Evolutionary conservation across 2,797 vertebrate species (phyloP), one percentile per base, ranked within the genome.

Genomic region (Gambelia wislizenii): DNA sequence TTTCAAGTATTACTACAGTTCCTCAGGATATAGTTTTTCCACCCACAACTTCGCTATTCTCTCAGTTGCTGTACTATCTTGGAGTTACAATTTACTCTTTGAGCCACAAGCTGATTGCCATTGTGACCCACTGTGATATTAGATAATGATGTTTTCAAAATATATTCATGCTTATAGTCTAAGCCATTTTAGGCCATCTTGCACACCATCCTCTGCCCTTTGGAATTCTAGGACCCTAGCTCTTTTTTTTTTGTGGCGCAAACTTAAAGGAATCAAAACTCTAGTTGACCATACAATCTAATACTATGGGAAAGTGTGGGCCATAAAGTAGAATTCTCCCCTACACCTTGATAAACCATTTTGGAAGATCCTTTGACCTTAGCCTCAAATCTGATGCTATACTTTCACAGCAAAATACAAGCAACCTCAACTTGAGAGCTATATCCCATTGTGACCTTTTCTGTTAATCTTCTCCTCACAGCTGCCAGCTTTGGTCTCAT

Each of bases 401-500:
- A 86, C 70, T 76, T 86, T 82, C 36, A 36, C 70, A 75, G 30
- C 36, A 27, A 86, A 77, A 80, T 6, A 82, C 44, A 67, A 81
- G 69, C 77, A 85, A 30, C 83, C 25, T 42, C 77, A 76, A 54
- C 69, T 82, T 76, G 72, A 56, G 59, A 76, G 86, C 84, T 76
- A 54, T 81, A 81, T 89, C 61, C 84, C 79, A 47, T 39, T 27
- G 25, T 83, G 78, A 89, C 89, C 89, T 82, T 69, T 78, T 79
- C 61, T 72, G 52, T 81, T 89, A 89, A 89, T 89, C 89, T 89
- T 84, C 75, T 89, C 59, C 22, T 69, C 89, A 91, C 87, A 88
- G 42, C 83, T 95, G 92, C 92, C 85, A 87, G 81, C 4, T 91
- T 92, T 69, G 52, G 85, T 87, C 67, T 86, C 89, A 90, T 90